phyloP scores from a whole-genome alignment of 2,113 vertebrate genomes.

The Zosterops hypoxanthus region DNA sequence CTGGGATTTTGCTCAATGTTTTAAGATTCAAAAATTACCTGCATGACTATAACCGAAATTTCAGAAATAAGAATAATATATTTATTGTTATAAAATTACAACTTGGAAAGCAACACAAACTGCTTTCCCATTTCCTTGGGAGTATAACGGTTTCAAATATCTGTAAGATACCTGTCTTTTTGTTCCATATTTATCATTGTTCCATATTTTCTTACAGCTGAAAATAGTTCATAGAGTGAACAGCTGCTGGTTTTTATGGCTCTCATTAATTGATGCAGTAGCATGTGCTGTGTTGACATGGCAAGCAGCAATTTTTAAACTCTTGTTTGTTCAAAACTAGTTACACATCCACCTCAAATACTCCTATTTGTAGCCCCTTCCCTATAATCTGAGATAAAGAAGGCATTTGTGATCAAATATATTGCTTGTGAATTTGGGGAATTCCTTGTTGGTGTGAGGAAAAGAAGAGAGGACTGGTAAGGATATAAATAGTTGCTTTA shows the following conservation, averaged over 20 bases:
- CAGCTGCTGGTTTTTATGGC: background rate
- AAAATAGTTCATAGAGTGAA: slow-evolving; percentile 17
- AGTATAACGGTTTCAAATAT: background rate
- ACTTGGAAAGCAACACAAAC: background rate
- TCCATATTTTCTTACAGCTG: background rate
- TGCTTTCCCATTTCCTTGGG: background rate
- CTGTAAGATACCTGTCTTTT: background rate
- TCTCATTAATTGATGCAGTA: background rate
- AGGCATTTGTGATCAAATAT: slow-evolving; percentile 18
- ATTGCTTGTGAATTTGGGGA: background rate
- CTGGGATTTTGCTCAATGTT: background rate
- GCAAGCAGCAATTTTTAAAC: slow-evolving; percentile 17
- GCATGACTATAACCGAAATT: background rate
- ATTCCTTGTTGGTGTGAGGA: background rate
- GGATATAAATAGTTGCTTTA: background rate
- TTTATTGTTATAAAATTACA: background rate
- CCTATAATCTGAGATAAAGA: background rate
- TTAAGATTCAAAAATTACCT: background rate
- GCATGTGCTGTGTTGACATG: background rate
- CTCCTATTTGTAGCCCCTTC: background rate
- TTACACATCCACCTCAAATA: slow-evolving; percentile 27
- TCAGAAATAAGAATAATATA: background rate
- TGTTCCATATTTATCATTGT: background rate
- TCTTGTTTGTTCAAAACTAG: slow-evolving; percentile 16
- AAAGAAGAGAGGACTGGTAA: background rate